Evolutionary conservation across 1,140 invertebrate species (phyloP), one percentile per base, ranked within the genome.

Genomic region (Ceratina australensis): DNA sequence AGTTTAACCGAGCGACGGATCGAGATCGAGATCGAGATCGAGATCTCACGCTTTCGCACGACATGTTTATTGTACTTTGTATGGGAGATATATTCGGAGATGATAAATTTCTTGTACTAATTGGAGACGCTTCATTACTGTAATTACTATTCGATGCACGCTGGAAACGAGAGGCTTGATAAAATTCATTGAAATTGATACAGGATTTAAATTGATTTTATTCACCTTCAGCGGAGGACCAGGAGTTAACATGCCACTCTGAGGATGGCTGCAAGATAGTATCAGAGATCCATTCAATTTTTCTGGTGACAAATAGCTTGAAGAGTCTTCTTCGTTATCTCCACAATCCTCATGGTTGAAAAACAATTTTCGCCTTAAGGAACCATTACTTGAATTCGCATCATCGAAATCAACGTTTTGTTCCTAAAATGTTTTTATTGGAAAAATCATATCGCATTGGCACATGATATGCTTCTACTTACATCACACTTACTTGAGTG

Each of bases 401-500:
- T 92, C 91, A 7, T 92, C 89, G 57, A 20, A 84, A 10, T 92
- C 91, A n/a, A 74, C 67, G 78, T 88, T 90, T 77, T 91, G 90
- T 28, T 91, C 89, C 90, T 92, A 76, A 64, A 59, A 57, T 13
- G 16, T 16, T 18, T 59, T 61, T 66, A 0, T 72, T 49, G 28
- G 42, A 1, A 42, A 49, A 2, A 15, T 72, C 26, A 33, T 3
- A n/a, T 18, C 0, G 0, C 28, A 61, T 15, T 8, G 12, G 20
- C 18, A 7, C 4, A 26, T 3, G n/a, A 59, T 59, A 13, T 20
- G 24, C n/a, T n/a, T n/a, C n/a, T 12, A 24, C 15, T 13, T 18
- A 47, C 28, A 18, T 22, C 3, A 61, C 0, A 28, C 50, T 24
- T 83, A 94, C 94, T 92, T 94, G 92, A 71, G 90, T 94, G 82